A percentile compares a stretch with the other conserved stretches of the same genome.
phyloP scores from a whole-genome alignment of 2,113 vertebrate genomes.

The Mohoua ochrocephala region DNA sequence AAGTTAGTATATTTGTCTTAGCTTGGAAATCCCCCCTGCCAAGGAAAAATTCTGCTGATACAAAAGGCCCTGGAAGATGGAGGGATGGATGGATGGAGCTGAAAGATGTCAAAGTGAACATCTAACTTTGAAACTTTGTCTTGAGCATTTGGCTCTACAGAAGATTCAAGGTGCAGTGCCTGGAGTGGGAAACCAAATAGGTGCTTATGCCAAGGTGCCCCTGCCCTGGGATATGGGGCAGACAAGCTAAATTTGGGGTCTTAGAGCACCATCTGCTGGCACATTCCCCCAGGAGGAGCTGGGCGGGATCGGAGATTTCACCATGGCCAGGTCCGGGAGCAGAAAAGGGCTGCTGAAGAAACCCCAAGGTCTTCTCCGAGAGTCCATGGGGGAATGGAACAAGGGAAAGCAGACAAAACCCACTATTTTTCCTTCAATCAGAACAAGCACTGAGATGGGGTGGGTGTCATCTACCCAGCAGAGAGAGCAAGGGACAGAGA shows the following conservation, averaged over 20 bases:
- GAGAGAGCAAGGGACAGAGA: background rate
- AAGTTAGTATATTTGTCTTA: background rate
- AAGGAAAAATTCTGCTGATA: background rate
- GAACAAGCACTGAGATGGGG: background rate
- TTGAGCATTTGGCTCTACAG: background rate
- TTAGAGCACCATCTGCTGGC: conserved; percentile 60
- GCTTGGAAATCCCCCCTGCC: background rate
- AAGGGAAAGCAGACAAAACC: background rate
- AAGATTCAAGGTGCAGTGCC: background rate
- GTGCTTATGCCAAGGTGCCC: background rate
- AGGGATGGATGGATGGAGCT: background rate
- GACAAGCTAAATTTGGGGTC: background rate
- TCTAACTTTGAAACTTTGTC: background rate
- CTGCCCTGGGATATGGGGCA: background rate
- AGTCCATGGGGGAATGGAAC: background rate
- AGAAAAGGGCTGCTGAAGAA: background rate
- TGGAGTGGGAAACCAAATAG: background rate
- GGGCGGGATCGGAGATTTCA: background rate
- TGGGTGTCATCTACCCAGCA: background rate
- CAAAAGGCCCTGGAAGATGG: background rate
- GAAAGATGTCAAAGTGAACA: background rate
- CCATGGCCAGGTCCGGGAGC: background rate
- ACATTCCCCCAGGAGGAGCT: background rate
- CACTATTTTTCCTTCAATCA: fast-evolving
- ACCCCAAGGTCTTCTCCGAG: background rate